Evolutionary conservation across 2,888 invertebrate species (phyloP), one percentile per base, ranked within the genome.

Genomic region (Tetheella fluctuosa): DNA sequence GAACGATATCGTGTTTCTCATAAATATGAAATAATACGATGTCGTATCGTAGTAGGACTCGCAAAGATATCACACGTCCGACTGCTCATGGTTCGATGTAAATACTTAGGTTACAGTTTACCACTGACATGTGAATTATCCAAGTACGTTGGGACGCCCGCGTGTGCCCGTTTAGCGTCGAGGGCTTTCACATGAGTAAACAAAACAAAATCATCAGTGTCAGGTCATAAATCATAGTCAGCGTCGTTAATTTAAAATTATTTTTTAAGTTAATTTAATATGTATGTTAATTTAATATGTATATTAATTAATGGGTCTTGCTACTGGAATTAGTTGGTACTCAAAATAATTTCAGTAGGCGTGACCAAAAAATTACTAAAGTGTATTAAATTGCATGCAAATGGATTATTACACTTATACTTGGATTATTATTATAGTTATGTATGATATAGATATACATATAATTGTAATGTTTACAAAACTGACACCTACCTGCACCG

Each of bases 61-160:
- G 20, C 48, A 48, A 48, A 48, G 48, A 48, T 48, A 48, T 20
- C 61, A 63, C 60, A 63, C 63, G 34, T 58, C 62, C 63, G 62
- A 64, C 70, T 64, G 70, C 75, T 77, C 76, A 72, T 48, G 48
- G 20, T 48, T 48, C 48, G 48, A 34, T 48, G 48, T 48, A 48
- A 1, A 67, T 64, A 68, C 71, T 79, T 70, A 63, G 65, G 73
- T 80, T 76, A 74, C 80, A 74, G 69, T 69, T 75, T 72, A 71
- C 76, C 75, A 76, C 72, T 59, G 69, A 72, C 71, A 74, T 79
- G 79, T 76, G 77, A 76, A 76, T 74, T 76, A 72, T 76, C 70
- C 72, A 61, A 70, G 72, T 74, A 75, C 69, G 70, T 68, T 65
- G 61, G 61, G 58, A 60, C 62, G 48, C 20, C 48, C 48, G n/a